Conservation (phyloP, 2,888 invertebrate species). For the Orthosia cruda region DNA sequence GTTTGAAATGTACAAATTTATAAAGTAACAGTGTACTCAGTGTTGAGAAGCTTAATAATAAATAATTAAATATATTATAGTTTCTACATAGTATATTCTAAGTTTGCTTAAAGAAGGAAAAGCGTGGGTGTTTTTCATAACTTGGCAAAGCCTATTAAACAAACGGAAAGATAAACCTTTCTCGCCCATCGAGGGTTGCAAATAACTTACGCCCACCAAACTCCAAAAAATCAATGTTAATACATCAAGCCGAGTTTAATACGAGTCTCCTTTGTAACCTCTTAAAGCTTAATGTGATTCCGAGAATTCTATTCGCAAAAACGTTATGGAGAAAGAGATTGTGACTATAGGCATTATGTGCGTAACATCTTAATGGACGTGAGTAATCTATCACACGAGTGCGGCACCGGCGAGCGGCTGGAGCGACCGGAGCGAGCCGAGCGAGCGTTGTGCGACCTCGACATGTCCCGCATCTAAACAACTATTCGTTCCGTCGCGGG, state of each 20-base stretch:
- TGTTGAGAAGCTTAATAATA: too few species aligned
- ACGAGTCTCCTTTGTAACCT: slow-evolving; percentile 64
- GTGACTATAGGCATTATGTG: slow-evolving; percentile 43
- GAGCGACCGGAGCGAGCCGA: slow-evolving; percentile 3
- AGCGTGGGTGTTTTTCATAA: background rate
- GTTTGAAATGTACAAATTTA: too few species aligned
- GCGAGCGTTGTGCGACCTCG: slow-evolving; percentile 49
- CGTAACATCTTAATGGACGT: slow-evolving; percentile 68
- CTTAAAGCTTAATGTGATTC: slow-evolving; percentile 61
- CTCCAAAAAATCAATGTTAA: slow-evolving; percentile 65
- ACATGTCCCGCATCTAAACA: slow-evolving; percentile 69
- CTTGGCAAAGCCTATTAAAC: slow-evolving; percentile 38
- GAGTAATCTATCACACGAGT: slow-evolving; percentile 67
- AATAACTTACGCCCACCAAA: slow-evolving; percentile 56
- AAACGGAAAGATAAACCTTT: slow-evolving; percentile 45
- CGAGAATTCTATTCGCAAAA: slow-evolving; percentile 50
- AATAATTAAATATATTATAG: too few species aligned
- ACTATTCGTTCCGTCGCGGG: slow-evolving; percentile 67
- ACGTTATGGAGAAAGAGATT: slow-evolving; percentile 33
- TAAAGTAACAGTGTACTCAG: too few species aligned
- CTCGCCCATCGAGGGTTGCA: slow-evolving; percentile 39
- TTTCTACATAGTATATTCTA: slow-evolving; percentile 2
- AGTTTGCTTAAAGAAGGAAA: slow-evolving; percentile 9
- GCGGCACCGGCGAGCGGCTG: slow-evolving; percentile 25
- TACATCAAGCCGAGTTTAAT: slow-evolving; percentile 62